Evolutionary conservation across 2,888 invertebrate species (phyloP), one percentile per base, ranked within the genome.

Genomic region (Carterocephalus palaemon): DNA sequence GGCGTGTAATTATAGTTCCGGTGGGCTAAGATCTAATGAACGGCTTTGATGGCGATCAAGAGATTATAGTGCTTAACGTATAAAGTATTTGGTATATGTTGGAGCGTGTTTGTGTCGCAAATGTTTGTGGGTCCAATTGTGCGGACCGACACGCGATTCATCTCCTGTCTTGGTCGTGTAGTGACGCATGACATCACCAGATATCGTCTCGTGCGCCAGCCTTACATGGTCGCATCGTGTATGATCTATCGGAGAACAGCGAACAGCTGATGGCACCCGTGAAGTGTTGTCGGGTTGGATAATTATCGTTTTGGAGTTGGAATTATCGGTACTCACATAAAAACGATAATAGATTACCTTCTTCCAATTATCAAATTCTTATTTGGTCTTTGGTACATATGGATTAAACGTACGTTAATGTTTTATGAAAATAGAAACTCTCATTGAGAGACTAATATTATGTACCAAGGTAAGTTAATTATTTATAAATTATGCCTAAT

Each of bases 191-290:
- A 82, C 82, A 82, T 85, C 85, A 84, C 67, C 78, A 67, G 66
- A 75, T 69, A 72, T 65, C 65, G 71, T 72, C 70, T 68, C 62
- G 68, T 68, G 45, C 45, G 45, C 23, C 69, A 59, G 64, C 85
- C 85, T 69, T 83, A 85, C 76, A 82, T 77, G 84, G 85, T 68
- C 68, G 70, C 70, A 67, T 58, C 69, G 68, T 61, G 73, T 78
- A 82, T 83, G 81, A 82, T 82, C 73, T 77, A 80, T 76, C 66
- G 66, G 59, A 62, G 67, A 66, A 62, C 65, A 65, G 62, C 58
- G 62, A 73, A 70, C 83, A 82, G 79, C 79, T 83, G 83, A 79
- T 73, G 62, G 61, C 59, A 59, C 62, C 64, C 64, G 67, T 76
- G 75, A 73, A 70, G 76, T 62, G 64, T 62, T 63, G 19, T 22